Percentiles rank a stretch among this genome's conserved stretches.
These are phyloP conservation scores for Clarias pachynema DNA, from an alignment of 2,797 vertebrate genomes.

Conservation along the genomic window DNA sequence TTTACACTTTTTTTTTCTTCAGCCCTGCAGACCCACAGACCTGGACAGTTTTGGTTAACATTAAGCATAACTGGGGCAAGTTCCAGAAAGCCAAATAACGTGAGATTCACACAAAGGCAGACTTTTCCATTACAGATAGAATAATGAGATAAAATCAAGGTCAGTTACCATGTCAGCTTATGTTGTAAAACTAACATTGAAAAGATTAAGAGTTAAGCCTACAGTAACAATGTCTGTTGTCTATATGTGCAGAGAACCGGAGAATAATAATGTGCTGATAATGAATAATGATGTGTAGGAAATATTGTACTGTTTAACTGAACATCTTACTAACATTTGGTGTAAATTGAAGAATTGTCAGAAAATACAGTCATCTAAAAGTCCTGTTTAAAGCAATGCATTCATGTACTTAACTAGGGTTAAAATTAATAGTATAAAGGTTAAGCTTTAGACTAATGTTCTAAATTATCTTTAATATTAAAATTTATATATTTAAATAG, in stretches of 20 bases:
- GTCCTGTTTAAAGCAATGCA: not conserved
- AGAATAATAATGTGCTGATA: not conserved
- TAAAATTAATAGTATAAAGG: not conserved
- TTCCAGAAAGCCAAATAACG: not conserved
- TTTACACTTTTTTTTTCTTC: conserved; percentile 2
- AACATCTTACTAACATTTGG: not conserved
- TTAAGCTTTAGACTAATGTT: not conserved
- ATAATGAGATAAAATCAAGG: conserved; percentile 9
- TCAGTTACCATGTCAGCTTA: not conserved
- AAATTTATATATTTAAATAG: not conserved
- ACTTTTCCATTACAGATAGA: conserved; percentile 1
- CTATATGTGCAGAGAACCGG: not conserved
- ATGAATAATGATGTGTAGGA: not conserved
- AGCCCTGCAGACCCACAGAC: not conserved
- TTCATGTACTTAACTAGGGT: not conserved
- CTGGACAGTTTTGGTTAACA: not conserved
- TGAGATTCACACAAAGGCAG: not conserved
- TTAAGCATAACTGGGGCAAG: not conserved
- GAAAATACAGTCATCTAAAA: not conserved
- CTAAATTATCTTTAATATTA: not conserved
- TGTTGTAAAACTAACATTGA: not conserved
- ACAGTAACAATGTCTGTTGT: not conserved
- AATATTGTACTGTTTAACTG: not conserved
- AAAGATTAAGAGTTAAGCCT: not conserved
- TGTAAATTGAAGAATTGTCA: not conserved